Evolutionary conservation across 2,888 invertebrate genomes (phyloP).

Genomic region (Halictus ligatus): DNA sequence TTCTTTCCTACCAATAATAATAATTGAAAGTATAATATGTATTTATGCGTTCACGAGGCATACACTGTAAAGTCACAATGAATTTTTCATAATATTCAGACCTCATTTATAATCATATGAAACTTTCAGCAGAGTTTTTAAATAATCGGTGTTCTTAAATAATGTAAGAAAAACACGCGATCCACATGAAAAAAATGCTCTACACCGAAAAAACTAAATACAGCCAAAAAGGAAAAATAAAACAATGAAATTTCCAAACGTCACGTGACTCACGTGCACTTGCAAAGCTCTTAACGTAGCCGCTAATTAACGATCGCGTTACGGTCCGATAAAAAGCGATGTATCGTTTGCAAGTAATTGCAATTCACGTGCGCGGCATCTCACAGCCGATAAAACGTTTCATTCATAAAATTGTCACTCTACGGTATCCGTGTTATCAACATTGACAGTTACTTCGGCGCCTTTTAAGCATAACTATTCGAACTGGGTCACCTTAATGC

Average conservation of each 20-base stretch:
- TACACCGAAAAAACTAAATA: background rate
- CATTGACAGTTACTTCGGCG: constrained; percentile 5
- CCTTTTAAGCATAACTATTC: constrained; percentile 45
- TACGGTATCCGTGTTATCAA: constrained; percentile 30
- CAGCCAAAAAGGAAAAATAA: background rate
- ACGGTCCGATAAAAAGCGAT: background rate
- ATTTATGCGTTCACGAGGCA: background rate
- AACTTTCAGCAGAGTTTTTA: background rate
- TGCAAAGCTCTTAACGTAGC: background rate
- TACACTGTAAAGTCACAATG: background rate
- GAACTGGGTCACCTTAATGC: constrained; percentile 35
- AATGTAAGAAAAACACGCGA: background rate
- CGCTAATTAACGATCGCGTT: background rate
- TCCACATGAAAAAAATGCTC: too few relatives aligned
- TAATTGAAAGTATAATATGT: background rate
- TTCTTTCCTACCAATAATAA: background rate
- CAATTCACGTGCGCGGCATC: background rate
- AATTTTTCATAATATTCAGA: background rate
- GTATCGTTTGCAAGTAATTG: background rate
- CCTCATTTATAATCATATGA: background rate
- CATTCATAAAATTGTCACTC: constrained; percentile 26
- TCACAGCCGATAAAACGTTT: constrained; percentile 20
- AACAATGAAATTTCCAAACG: background rate
- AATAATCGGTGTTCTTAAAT: background rate
- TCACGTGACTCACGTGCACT: too few relatives aligned